Conservation (phyloP, 2,888 invertebrate species). For the Icerya purchasi region DNA sequence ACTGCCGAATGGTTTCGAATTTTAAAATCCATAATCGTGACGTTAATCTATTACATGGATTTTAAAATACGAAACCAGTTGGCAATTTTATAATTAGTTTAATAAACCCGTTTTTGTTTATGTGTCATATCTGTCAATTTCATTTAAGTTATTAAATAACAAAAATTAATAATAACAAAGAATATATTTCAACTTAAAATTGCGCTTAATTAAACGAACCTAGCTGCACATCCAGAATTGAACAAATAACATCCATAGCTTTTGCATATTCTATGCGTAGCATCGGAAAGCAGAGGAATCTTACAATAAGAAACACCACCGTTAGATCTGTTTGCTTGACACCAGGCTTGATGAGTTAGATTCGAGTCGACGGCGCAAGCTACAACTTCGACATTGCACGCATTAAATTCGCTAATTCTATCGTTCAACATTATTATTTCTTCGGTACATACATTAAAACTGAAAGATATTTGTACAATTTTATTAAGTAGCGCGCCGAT, state of each 20-base stretch:
- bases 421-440: slow-evolving; percentile 79
- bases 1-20: too few species aligned
- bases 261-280: slow-evolving; percentile 72
- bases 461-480: slow-evolving; percentile 33
- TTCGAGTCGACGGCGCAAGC: slow-evolving; percentile 80
- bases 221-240: slow-evolving; percentile 68
- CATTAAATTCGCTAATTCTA: slow-evolving; percentile 55
- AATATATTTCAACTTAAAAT: too few species aligned
- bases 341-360: slow-evolving; percentile 79
- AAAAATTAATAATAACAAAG: too few species aligned
- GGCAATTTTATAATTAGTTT: too few species aligned
- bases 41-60: too few species aligned
- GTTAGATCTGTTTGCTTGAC: slow-evolving; percentile 70
- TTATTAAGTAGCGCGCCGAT: too few species aligned
- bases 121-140: too few species aligned
- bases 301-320: slow-evolving; percentile 74
- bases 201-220: too few species aligned
- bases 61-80: too few species aligned
- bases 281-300: slow-evolving; percentile 73
- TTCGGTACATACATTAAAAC: slow-evolving; percentile 78
- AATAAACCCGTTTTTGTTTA: too few species aligned
- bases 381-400: slow-evolving; percentile 62
- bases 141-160: too few species aligned
- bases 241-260: slow-evolving; percentile 86
- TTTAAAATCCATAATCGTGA: too few species aligned